Conservation (phyloP, 2,113 vertebrate species). For the Nestor notabilis region DNA sequence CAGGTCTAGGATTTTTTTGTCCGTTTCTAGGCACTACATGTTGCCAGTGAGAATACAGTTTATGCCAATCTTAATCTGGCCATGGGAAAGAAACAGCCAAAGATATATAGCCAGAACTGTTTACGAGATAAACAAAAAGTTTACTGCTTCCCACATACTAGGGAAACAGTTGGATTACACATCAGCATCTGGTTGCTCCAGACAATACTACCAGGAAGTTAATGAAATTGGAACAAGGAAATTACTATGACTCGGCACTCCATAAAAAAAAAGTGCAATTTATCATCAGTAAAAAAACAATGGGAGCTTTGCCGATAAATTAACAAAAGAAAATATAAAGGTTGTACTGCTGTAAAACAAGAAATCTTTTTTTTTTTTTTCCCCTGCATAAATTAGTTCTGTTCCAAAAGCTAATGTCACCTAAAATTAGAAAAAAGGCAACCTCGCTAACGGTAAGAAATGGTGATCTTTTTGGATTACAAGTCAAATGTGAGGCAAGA, state of each 20-base stretch:
- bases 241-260: constrained; percentile 72
- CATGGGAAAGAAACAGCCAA: constrained; percentile 67
- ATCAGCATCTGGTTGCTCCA: constrained; percentile 70
- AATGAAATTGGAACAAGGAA: constrained; percentile 78
- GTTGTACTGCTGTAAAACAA: constrained; percentile 9
- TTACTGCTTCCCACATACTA: constrained; percentile 74
- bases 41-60: not conserved
- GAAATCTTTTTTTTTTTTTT: not conserved
- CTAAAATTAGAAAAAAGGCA: constrained; percentile 50
- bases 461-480: not conserved
- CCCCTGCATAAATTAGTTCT: constrained; percentile 8
- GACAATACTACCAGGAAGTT: constrained; percentile 80
- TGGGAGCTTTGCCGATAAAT: constrained; percentile 66
- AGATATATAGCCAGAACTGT: constrained; percentile 55
- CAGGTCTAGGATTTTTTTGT: not conserved
- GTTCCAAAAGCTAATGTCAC: constrained; percentile 51
- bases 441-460: not conserved
- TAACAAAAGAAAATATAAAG: constrained; percentile 61
- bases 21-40: not conserved
- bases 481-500: constrained; percentile 12
- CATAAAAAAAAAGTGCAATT: constrained; percentile 71
- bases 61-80: not conserved
- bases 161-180: constrained; percentile 78
- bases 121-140: constrained; percentile 63
- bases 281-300: constrained; percentile 73